Evolutionary conservation across 2,113 vertebrate genomes (phyloP).

Genomic region (Gobio gobio): DNA sequence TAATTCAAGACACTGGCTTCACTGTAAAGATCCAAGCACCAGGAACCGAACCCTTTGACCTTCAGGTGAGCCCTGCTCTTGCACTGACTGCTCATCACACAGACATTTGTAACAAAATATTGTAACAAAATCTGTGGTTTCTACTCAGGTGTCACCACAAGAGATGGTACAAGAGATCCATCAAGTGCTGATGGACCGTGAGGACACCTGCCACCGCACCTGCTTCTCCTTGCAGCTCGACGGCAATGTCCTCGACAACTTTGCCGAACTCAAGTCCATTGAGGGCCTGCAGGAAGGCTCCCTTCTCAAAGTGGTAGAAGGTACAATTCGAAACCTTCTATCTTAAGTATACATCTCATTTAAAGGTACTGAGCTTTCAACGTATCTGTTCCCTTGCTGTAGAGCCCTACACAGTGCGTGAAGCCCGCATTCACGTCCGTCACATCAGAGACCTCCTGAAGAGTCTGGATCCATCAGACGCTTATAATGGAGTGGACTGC

Average conservation of each 20-base stretch:
- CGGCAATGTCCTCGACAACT: slow-evolving; percentile 96
- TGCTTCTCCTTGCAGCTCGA: slow-evolving; percentile 98
- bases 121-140: background rate
- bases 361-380: background rate
- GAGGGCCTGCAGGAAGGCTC: slow-evolving; percentile 97
- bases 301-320: slow-evolving; percentile 95
- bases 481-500: slow-evolving; percentile 98
- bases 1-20: slow-evolving; percentile 98
- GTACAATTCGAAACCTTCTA: slow-evolving; percentile 62
- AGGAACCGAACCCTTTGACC: slow-evolving; percentile 90
- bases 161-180: slow-evolving; percentile 99
- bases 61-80: slow-evolving; percentile 82
- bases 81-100: background rate
- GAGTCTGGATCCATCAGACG: slow-evolving; percentile 94
- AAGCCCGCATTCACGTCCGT: slow-evolving; percentile 96
- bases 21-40: slow-evolving; percentile 95
- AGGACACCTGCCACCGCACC: slow-evolving; percentile 97
- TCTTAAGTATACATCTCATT: background rate
- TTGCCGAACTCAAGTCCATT: slow-evolving; percentile 95
- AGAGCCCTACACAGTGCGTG: slow-evolving; percentile 97
- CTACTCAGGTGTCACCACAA: slow-evolving; percentile 91
- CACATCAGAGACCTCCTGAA: slow-evolving; percentile 97
- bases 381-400: background rate
- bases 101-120: background rate
- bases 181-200: slow-evolving; percentile 96